Conservation (phyloP, 2,888 invertebrate genomes). For the Ornithoptera priamus region DNA sequence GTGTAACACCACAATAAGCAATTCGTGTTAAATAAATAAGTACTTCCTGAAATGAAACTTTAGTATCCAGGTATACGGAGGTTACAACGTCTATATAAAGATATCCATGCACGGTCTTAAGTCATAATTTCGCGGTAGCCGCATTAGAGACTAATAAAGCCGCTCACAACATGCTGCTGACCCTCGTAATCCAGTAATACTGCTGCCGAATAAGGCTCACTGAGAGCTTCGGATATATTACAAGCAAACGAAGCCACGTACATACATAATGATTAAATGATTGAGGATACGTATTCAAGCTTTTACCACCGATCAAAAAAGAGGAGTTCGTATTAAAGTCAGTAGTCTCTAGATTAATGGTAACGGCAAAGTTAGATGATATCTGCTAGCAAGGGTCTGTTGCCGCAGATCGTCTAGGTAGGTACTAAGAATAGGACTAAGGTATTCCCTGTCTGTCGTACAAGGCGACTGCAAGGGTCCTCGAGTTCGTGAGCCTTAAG, state of each 20-base stretch:
- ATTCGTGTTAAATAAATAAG: background rate
- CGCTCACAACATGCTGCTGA: slow-evolving; percentile 32
- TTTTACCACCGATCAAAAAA: background rate
- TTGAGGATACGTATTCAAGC: slow-evolving; percentile 9
- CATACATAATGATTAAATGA: slow-evolving; percentile 33
- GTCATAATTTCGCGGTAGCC: slow-evolving; percentile 29
- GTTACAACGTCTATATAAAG: slow-evolving; percentile 1
- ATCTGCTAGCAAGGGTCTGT: too few relatives aligned
- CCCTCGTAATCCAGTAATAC: slow-evolving; percentile 40
- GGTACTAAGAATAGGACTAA: too few relatives aligned
- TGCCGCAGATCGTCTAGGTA: too few relatives aligned
- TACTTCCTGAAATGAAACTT: slow-evolving; percentile 11
- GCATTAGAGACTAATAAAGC: slow-evolving; percentile 36
- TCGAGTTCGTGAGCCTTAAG: too few relatives aligned
- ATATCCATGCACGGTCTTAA: slow-evolving; percentile 14
- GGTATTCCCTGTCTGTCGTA: too few relatives aligned
- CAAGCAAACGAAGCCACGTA: slow-evolving; percentile 33
- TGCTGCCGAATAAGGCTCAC: slow-evolving; percentile 37
- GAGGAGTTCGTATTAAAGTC: too few relatives aligned
- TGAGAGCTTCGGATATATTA: slow-evolving; percentile 42
- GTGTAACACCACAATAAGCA: too few relatives aligned
- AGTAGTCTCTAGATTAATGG: too few relatives aligned
- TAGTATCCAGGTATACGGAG: background rate
- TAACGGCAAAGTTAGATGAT: too few relatives aligned
- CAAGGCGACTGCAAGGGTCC: too few relatives aligned